Base-by-base conservation (phyloP, 2,888 invertebrate species). In the Panzeria rudis region DNA sequence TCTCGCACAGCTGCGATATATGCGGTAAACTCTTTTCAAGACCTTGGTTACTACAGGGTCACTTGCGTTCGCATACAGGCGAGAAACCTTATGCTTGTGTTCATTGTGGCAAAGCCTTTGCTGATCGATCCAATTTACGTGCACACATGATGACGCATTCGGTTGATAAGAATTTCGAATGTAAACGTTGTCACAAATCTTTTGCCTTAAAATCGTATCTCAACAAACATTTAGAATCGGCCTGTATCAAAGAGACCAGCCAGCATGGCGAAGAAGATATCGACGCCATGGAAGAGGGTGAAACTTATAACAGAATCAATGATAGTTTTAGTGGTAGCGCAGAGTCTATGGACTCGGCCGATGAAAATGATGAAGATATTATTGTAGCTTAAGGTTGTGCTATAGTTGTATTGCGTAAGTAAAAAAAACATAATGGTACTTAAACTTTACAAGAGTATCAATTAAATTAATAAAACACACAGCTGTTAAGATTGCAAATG, bases 121-220 rank as follows among this genome's bases (percentile, higher is more conserved):
- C 98, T 13, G 98, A 98, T 93, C 95, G 98, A 73, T 97, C 97
- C 85, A 98, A 98, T 93, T 94, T 98, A 76, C 94, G 98, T 35
- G 98, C 98, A 0, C 98, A 98, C 93, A 97, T 98, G 95, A 98
- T 98, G 93, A 98, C 98, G 5, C 98, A 98, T 92, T 97, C 98
- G 47, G 94, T 95, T 50, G 97, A 96, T 91, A 98, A 98, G 93
- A 97, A 97, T 92, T 97, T 95, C 94, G 95, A 96, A 91, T 98
- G 98, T 92, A 93, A 94, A 87, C 95, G 96, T 86, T 98, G 98
- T 93, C 95, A 96, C 91, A 98, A 98, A 93, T 95, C 96, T 32
- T 98, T 98, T 93, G 98, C 98, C 23, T 95, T 98, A 88, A 98
- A 98, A 93, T 98, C 98, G 87, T 98, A 98, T 93, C 94, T 98